Conservation (phyloP, 37 sponge, comb jelly and placozoan genomes). For the Chondrosia reniformis region DNA sequence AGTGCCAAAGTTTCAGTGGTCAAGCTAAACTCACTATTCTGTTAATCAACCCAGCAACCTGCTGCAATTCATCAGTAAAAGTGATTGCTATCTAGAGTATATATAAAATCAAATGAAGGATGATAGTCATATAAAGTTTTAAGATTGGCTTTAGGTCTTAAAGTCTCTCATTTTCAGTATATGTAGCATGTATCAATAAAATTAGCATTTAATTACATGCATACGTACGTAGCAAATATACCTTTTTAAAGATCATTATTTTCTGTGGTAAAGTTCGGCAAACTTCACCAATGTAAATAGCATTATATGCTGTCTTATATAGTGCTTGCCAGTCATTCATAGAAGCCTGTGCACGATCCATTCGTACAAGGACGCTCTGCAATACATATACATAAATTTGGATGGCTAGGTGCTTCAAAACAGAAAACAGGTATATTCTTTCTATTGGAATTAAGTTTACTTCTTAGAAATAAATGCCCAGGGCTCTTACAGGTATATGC, state of each 20-base stretch:
- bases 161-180: too few relatives aligned
- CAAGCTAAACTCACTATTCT: slow-evolving; percentile 54
- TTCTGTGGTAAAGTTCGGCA: slow-evolving; percentile 63
- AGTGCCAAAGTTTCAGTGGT: too few relatives aligned
- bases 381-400: background rate
- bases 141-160: too few relatives aligned
- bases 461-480: background rate
- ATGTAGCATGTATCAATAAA: too few relatives aligned
- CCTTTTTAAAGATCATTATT: slow-evolving; percentile 63
- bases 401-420: background rate
- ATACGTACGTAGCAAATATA: slow-evolving; percentile 10
- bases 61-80: slow-evolving; percentile 57
- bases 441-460: background rate
- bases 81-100: slow-evolving; percentile 31
- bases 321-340: slow-evolving; percentile 85
- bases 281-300: slow-evolving; percentile 72
- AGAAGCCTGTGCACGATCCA: slow-evolving; percentile 66
- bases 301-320: slow-evolving; percentile 86
- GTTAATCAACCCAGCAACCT: slow-evolving; percentile 65
- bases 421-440: background rate
- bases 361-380: slow-evolving; percentile 74
- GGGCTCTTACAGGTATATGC: slow-evolving; percentile 67
- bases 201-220: background rate
- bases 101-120: background rate
- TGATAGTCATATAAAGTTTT: too few relatives aligned